These are phyloP conservation scores for Siniperca chuatsi DNA, from an alignment of 2,113 vertebrate genomes.

Conservation along the genomic window DNA sequence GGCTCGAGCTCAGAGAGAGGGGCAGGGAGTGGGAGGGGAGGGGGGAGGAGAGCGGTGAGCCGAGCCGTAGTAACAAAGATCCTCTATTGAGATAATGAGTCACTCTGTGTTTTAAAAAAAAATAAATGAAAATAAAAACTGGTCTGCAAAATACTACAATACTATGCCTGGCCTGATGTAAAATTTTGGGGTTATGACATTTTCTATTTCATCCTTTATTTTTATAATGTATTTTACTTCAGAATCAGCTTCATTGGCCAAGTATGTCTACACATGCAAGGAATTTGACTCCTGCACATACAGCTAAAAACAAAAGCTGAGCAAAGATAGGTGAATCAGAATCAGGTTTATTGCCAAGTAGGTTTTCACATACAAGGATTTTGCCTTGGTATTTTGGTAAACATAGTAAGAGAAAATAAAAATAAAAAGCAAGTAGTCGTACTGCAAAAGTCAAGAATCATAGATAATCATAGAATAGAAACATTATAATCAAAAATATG, in stretches of 20 bases:
- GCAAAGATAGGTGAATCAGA: too few species aligned
- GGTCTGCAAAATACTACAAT: neutral
- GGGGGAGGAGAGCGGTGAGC: constrained; percentile 6
- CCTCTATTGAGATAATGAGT: neutral
- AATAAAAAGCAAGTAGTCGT: too few species aligned
- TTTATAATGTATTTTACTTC: neutral
- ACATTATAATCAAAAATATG: too few species aligned
- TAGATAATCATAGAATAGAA: too few species aligned
- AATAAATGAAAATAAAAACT: neutral
- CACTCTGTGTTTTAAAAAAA: constrained; percentile 33
- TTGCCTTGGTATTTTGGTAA: neutral
- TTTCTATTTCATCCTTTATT: neutral
- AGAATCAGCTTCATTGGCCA: too few species aligned
- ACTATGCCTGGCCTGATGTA: neutral
- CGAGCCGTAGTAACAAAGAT: constrained; percentile 72
- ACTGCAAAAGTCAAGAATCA: too few species aligned
- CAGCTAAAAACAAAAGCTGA: neutral
- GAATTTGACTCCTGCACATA: neutral
- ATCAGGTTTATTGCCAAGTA: too few species aligned
- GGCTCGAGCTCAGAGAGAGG: constrained; percentile 56
- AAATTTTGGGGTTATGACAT: neutral
- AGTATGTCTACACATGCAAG: neutral
- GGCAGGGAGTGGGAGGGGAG: constrained; percentile 53
- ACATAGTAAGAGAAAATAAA: neutral
- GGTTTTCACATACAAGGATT: neutral